These are phyloP conservation scores for Hyposmocoma kahamanoa DNA, from an alignment of 1,140 invertebrate species.

Conservation along the genomic window DNA sequence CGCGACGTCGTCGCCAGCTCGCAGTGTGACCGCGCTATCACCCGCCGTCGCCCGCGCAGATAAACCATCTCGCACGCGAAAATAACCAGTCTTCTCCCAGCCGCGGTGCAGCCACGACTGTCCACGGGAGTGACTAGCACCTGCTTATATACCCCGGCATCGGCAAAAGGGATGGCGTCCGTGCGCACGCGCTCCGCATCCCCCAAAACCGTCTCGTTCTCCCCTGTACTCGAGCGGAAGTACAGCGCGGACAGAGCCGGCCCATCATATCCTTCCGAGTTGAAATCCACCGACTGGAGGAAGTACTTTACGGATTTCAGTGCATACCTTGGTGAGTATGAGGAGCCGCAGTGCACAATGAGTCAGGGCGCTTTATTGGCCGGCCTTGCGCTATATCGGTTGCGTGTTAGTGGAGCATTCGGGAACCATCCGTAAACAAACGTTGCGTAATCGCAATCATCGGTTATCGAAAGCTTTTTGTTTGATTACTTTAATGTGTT, in stretches of 20 bases:
- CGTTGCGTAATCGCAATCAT: conserved; percentile 38
- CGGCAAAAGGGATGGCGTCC: conserved; percentile 55
- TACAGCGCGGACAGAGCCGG: conserved; percentile 53
- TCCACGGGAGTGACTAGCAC: conserved; percentile 27
- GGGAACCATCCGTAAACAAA: conserved; percentile 54
- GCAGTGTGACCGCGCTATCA: conserved; percentile 62
- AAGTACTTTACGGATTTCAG: conserved; percentile 68
- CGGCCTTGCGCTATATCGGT: conserved; percentile 66
- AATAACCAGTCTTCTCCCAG: conserved; percentile 62
- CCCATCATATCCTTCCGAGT: conserved; percentile 43
- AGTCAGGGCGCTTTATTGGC: conserved; percentile 54
- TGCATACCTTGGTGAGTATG: conserved; percentile 67
- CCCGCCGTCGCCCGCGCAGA: conserved; percentile 50
- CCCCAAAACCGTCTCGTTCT: conserved; percentile 71
- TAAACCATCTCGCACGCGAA: conserved; percentile 49
- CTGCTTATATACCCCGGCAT: conserved; percentile 60
- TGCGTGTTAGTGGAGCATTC: conserved; percentile 55
- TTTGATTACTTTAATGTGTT: too few species aligned
- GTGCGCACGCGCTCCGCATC: conserved; percentile 73
- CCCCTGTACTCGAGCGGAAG: conserved; percentile 67
- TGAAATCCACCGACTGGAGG: conserved; percentile 54
- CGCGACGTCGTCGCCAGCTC: conserved; percentile 48
- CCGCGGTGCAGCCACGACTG: conserved; percentile 61
- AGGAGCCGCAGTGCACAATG: conserved; percentile 32
- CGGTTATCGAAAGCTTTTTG: too few species aligned